These are phyloP conservation scores for Callosobruchus maculatus DNA, from an alignment of 2,888 invertebrate species.

Conservation along the genomic window DNA sequence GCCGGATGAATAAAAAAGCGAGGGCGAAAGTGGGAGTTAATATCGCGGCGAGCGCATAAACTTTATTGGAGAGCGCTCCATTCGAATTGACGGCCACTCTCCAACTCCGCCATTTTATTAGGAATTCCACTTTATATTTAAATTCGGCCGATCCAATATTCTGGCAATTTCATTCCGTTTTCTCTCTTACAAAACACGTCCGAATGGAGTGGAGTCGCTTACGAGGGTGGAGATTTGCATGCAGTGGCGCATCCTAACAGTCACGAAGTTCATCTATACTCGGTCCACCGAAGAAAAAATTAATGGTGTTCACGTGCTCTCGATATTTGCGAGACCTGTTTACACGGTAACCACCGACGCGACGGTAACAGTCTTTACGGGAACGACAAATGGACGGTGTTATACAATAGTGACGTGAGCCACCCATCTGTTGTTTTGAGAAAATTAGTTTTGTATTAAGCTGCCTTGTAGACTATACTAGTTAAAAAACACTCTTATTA, in stretches of 20 bases:
- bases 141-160: slow-evolving; percentile 49
- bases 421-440: no score
- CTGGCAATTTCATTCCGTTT: slow-evolving; percentile 48
- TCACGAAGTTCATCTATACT: no score
- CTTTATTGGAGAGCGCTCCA: slow-evolving; percentile 34
- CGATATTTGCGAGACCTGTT: no score
- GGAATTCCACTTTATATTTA: slow-evolving; percentile 50
- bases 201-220: slow-evolving; percentile 33
- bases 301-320: no score
- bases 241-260: background rate
- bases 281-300: no score
- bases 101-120: slow-evolving; percentile 37
- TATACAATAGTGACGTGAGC: no score
- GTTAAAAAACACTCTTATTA: no score
- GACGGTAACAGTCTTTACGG: no score
- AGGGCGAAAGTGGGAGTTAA: slow-evolving; percentile 24
- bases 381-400: no score
- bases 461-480: no score
- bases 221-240: slow-evolving; percentile 24
- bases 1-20: slow-evolving; percentile 17
- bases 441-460: no score
- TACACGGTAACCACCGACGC: no score
- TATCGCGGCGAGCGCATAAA: slow-evolving; percentile 27
- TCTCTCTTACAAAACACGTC: slow-evolving; percentile 26
- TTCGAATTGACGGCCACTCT: slow-evolving; percentile 28